Base-by-base conservation (phyloP, 2,113 vertebrate genomes). In the Pampusana beccarii region DNA sequence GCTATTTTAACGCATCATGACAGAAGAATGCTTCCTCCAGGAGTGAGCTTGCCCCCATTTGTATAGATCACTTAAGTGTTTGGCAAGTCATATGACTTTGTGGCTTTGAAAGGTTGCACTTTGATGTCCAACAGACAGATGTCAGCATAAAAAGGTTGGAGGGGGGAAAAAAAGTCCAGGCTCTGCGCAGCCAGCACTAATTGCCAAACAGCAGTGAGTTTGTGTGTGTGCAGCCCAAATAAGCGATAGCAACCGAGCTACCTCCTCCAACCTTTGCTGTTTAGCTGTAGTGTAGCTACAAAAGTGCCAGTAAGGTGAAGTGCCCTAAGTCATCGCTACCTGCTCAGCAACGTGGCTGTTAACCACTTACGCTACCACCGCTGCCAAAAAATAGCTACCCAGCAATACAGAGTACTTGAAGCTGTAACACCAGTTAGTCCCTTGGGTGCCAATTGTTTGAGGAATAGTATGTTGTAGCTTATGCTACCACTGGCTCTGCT, bases 21-120 rank as follows among this genome's bases (percentile, higher is more conserved):
- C 77, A 93, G 86, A 69, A 95, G 85, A 95, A 96, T 33, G 72
- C 44, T 85, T 93, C 80, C 75, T 95, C 85, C 86, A 83, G 64
- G 67, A 82, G 31, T 0, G 0, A 94, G 70, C 66, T 48, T 51
- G 67, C 65, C 38, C 3, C 0, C 50, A 21, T 81, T 80, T 69
- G 69, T 86, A 60, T 17, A 89, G 65, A 86, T 66, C 66, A 6
- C 53, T 89, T 54, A 72, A 87, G 73, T 72, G 73, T 66, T 93
- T 1, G 0, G 2, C 46, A 92, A 96, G 33, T 90, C 86, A 79
- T 29, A 42, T 8, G 62, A 82, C 17, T 89, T 65, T 12, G 21
- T 75, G 80, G 65, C 80, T 94, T 93, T 91, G 73, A 80, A 84
- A 75, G 62, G 66, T 18, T 87, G 73, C 46, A 33, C 69, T 94